Conservation (phyloP, 2,888 invertebrate species). For the Tholera decimalis region DNA sequence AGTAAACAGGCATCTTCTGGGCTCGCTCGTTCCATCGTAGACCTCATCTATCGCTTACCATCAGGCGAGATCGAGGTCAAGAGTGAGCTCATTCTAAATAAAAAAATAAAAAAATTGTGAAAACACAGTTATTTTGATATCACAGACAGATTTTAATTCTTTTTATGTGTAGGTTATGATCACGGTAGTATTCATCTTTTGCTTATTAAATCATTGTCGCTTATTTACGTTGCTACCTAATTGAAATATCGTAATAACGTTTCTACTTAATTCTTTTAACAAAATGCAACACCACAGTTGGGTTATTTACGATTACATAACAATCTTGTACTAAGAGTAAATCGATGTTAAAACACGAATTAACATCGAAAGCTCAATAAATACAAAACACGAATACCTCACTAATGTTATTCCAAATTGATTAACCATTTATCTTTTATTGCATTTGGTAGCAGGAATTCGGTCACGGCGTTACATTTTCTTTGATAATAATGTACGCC, state of each 20-base stretch:
- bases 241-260: not conserved
- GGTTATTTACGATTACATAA: constrained; percentile 19
- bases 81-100: too few species aligned
- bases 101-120: too few species aligned
- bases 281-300: not conserved
- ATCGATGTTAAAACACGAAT: constrained; percentile 46
- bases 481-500: constrained; percentile 56
- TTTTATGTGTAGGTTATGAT: too few species aligned
- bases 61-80: too few species aligned
- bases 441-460: constrained; percentile 56
- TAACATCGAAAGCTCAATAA: constrained; percentile 44
- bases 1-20: too few species aligned
- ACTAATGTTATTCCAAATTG: constrained; percentile 61
- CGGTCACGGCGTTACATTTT: constrained; percentile 45
- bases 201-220: not conserved
- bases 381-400: constrained; percentile 46
- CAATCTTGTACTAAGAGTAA: constrained; percentile 26
- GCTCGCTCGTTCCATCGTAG: too few species aligned
- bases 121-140: too few species aligned
- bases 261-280: not conserved
- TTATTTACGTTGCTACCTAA: not conserved
- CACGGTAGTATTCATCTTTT: too few species aligned
- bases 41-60: too few species aligned
- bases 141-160: too few species aligned
- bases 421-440: constrained; percentile 63